phyloP scores from a whole-genome alignment of 2,797 vertebrate genomes.

The Epinephelus malabaricus region DNA sequence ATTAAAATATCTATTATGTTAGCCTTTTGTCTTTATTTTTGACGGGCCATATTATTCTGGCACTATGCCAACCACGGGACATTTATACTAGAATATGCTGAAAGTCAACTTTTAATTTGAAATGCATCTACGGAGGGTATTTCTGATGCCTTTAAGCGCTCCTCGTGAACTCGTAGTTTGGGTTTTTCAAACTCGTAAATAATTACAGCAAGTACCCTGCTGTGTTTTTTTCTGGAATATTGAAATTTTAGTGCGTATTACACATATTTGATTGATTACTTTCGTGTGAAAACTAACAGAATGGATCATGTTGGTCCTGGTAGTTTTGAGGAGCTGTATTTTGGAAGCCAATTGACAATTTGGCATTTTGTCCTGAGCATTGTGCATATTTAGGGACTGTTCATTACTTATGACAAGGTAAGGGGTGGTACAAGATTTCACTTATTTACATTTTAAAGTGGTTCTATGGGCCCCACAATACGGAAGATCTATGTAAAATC shows the following conservation, averaged over 20 bases:
- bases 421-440: no score
- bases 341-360: not conserved
- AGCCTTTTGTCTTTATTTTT: fast-evolving
- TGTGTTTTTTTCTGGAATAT: no score
- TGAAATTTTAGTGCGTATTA: not conserved
- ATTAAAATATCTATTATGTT: fast-evolving
- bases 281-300: not conserved
- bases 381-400: no score
- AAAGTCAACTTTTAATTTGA: constrained; percentile 66
- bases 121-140: not conserved
- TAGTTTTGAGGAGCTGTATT: not conserved
- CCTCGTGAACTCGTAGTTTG: not conserved
- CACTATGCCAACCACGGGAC: fast-evolving
- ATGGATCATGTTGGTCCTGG: not conserved
- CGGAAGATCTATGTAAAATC: no score
- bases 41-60: fast-evolving
- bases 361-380: not conserved
- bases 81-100: not conserved
- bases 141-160: not conserved
- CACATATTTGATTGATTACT: not conserved
- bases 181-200: fast-evolving
- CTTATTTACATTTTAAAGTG: no score
- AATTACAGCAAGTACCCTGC: not conserved
- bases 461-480: no score
- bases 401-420: no score